Conservation (phyloP, 2,888 invertebrate species). For the Brachyptera risi region DNA sequence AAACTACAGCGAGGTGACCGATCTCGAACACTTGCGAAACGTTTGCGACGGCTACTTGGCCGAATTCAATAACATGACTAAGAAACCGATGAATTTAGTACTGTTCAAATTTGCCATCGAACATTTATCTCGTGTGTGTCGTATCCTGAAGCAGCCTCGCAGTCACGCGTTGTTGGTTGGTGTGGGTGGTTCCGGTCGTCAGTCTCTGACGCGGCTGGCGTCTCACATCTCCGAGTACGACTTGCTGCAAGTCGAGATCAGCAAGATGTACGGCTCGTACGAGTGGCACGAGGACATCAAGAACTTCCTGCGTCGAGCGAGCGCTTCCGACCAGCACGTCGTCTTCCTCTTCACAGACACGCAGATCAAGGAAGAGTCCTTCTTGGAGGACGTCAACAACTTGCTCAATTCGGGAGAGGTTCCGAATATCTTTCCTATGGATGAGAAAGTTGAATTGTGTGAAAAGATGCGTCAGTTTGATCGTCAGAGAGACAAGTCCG, state of each 20-base stretch:
- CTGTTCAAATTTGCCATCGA: conserved; percentile 91
- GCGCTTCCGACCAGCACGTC: conserved; percentile 78
- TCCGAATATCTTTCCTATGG: conserved; percentile 79
- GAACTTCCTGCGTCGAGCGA: conserved; percentile 70
- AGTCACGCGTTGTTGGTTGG: conserved; percentile 88
- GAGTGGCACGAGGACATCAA: conserved; percentile 95
- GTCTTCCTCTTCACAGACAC: conserved; percentile 89
- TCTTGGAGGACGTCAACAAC: conserved; percentile 90
- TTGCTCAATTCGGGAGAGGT: conserved; percentile 91
- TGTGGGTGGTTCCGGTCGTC: conserved; percentile 89
- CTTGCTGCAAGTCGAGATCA: conserved; percentile 80
- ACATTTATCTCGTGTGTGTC: conserved; percentile 85
- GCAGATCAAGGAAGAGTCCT: conserved; percentile 90
- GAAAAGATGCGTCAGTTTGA: conserved; percentile 89
- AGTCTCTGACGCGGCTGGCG: conserved; percentile 83
- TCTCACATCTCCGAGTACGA: conserved; percentile 95
- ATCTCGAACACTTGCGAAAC: conserved; percentile 71
- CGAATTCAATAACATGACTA: conserved; percentile 93
- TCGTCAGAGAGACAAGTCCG: conserved; percentile 76
- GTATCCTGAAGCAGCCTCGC: conserved; percentile 87
- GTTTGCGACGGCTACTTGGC: conserved; percentile 85
- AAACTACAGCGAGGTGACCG: conserved; percentile 82
- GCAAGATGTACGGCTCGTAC: conserved; percentile 71
- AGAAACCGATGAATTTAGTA: conserved; percentile 94
- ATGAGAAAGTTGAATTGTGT: conserved; percentile 85